Evolutionary conservation across 35 echinoderm and acorn worm species (phyloP), one percentile per base, ranked within the genome.

Genomic region (Nesometra sesokonis): DNA sequence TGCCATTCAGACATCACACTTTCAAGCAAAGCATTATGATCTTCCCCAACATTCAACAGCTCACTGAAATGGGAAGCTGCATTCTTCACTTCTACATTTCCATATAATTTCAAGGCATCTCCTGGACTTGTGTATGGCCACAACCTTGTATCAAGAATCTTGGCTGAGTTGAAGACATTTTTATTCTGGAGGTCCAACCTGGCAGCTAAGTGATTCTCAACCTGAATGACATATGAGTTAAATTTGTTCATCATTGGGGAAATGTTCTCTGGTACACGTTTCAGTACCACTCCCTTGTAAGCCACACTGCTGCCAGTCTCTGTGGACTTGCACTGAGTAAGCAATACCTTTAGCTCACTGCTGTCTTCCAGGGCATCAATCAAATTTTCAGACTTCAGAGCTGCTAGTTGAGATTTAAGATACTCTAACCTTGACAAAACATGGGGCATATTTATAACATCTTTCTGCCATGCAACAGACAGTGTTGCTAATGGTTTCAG

Each of bases 381-480:
- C 57, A 17, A 29, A 76, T 76, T 33, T 9, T 35, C 46, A 23
- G 17, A 76, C 47, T 77, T 86, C 77, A 30, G 77, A 76, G 84
- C 77, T 86, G 35, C 40, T 34, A 86, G 19, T 32, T n/a, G 57
- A 76, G 57, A 57, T 31, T 77, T 86, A 5, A 86, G 84, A 86
- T 33, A 76, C n/a, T 77, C 34, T 36, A 86, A n/a, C 19, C 29
- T 76, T 76, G 47, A 43, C 30, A 86, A 86, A 8, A 77, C 39
- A 17, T 76, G 31, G 31, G 43, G 39, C 57, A 57, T 33, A 11
- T 76, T 57, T 33, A 86, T 33, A 32, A 86, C 30, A 19, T 86
- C 84, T 57, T 32, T 86, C 57, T 85, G 83, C 83, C 83, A 85
- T 23, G 21, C 77, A 17, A 86, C 84, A 86, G 39, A 86, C 84